Evolutionary conservation across 2,797 vertebrate species (phyloP).

Genomic region (Rallus crepitans): DNA sequence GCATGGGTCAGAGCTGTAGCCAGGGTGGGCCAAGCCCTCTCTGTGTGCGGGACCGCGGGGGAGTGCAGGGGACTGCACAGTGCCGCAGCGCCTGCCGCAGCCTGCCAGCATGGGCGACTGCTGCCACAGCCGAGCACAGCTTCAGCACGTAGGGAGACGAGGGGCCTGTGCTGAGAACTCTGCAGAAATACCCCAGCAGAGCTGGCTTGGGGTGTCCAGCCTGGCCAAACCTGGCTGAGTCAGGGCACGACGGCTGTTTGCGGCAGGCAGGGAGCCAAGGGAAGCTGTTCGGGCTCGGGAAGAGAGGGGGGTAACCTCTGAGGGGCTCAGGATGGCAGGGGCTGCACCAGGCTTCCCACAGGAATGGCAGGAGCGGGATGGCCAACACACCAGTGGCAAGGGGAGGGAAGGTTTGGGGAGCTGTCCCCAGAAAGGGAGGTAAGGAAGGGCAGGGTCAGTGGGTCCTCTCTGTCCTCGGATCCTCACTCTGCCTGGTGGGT

Average conservation of each 20-base stretch:
- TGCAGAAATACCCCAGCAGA: neutral
- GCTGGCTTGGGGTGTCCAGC: neutral
- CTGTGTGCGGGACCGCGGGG: neutral
- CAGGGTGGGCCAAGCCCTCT: neutral
- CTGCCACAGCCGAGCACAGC: neutral
- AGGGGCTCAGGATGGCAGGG: neutral
- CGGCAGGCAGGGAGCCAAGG: neutral
- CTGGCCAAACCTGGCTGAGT: neutral
- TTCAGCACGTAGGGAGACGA: neutral
- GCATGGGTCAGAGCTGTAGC: fast-evolving
- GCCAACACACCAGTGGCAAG: fast-evolving
- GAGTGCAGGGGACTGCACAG: neutral
- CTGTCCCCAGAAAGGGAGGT: neutral
- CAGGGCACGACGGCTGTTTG: neutral
- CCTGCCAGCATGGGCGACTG: fast-evolving
- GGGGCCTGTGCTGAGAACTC: neutral
- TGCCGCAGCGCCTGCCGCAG: neutral
- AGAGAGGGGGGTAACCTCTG: neutral
- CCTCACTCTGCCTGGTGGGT: too few species aligned
- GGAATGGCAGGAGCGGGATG: neutral
- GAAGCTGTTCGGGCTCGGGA: neutral
- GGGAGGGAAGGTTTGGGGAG: too few species aligned
- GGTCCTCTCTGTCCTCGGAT: neutral
- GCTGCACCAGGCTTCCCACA: neutral
- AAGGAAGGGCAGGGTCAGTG: neutral